phyloP scores from a whole-genome alignment of 2,888 invertebrate species.

The Heliothis peltigera region DNA sequence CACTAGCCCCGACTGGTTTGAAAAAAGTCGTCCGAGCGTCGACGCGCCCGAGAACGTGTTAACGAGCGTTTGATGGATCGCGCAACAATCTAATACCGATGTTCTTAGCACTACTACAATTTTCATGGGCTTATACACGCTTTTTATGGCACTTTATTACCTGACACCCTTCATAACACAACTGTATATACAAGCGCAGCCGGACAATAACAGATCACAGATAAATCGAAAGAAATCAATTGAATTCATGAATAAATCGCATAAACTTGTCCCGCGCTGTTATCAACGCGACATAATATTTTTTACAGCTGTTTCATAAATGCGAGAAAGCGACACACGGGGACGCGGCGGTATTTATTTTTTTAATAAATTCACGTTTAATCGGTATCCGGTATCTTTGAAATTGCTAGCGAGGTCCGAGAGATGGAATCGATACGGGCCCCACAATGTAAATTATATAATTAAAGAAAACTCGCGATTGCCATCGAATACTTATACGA shows the following conservation, averaged over 20 bases:
- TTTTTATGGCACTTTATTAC: slow-evolving; percentile 74
- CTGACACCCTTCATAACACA: slow-evolving; percentile 69
- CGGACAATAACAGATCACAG: slow-evolving; percentile 74
- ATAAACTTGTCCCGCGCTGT: slow-evolving; percentile 78
- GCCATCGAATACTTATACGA: slow-evolving; percentile 78
- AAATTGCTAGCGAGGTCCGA: slow-evolving; percentile 81
- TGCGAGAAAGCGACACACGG: slow-evolving; percentile 72
- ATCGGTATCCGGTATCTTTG: slow-evolving; percentile 82
- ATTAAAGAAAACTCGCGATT: slow-evolving; percentile 85
- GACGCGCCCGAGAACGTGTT: slow-evolving; percentile 78
- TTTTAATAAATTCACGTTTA: slow-evolving; percentile 84
- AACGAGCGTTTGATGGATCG: slow-evolving; percentile 88
- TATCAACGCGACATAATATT: slow-evolving; percentile 83
- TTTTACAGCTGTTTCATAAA: slow-evolving; percentile 79
- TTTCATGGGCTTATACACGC: slow-evolving; percentile 73
- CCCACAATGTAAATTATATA: slow-evolving; percentile 86
- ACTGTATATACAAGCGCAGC: slow-evolving; percentile 52
- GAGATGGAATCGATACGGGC: slow-evolving; percentile 81
- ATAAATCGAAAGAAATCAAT: slow-evolving; percentile 83
- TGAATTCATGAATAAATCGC: slow-evolving; percentile 87
- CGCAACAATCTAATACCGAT: slow-evolving; percentile 77
- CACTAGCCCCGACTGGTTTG: slow-evolving; percentile 79
- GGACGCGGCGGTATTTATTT: slow-evolving; percentile 73
- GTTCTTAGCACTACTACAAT: slow-evolving; percentile 72
- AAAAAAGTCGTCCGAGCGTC: slow-evolving; percentile 70